Conservation (phyloP, 2,888 invertebrate genomes). For the Prosopocoilus inquinatus region DNA sequence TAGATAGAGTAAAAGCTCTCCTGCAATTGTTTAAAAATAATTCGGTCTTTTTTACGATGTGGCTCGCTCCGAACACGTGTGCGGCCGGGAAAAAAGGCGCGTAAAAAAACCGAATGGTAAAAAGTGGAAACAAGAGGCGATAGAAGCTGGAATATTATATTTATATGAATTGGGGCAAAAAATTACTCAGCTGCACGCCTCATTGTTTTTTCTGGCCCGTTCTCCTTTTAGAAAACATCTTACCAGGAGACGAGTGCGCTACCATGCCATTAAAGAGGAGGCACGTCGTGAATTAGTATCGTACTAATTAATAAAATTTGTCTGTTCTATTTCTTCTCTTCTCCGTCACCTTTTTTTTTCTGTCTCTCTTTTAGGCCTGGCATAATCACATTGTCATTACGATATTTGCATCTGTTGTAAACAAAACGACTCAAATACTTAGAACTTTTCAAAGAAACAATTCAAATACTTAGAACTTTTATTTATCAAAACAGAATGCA, state of each 20-base stretch:
- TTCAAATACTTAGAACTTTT: too few relatives aligned
- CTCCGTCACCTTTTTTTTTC: too few relatives aligned
- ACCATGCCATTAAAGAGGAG: neutral
- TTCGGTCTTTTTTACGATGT: constrained; percentile 3
- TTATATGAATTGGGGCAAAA: constrained; percentile 1
- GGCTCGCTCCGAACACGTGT: constrained; percentile 16
- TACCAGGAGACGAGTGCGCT: constrained; percentile 4
- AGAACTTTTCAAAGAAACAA: too few relatives aligned
- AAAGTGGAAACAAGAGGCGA: neutral
- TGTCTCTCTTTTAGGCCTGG: too few relatives aligned
- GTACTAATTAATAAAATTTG: too few relatives aligned
- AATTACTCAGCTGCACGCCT: neutral
- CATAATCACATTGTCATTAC: too few relatives aligned
- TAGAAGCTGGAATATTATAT: neutral
- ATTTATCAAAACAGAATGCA: too few relatives aligned
- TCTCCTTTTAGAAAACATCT: constrained; percentile 5
- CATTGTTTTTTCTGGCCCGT: constrained; percentile 3
- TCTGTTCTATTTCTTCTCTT: too few relatives aligned
- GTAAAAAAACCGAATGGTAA: constrained; percentile 1
- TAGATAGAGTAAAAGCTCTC: neutral
- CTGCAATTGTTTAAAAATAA: constrained; percentile 3
- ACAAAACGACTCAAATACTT: too few relatives aligned
- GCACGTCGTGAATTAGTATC: too few relatives aligned
- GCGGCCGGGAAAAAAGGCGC: neutral
- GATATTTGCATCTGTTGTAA: too few relatives aligned